Evolutionary conservation across 2,113 vertebrate species (phyloP).

Genomic region (Cercopithecus mona): DNA sequence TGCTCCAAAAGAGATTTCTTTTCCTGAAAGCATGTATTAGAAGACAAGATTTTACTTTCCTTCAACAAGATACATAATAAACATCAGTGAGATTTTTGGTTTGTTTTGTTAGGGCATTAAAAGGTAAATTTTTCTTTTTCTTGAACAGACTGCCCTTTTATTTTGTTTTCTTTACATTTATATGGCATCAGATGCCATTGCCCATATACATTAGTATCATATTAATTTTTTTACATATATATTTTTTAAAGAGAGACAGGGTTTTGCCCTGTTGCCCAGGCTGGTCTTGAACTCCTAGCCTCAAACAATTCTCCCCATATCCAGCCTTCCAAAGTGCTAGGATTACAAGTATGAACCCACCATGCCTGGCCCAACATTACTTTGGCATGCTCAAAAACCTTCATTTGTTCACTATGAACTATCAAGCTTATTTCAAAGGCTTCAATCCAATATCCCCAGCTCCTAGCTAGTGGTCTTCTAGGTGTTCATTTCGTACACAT

Average conservation of each 20-base stretch:
- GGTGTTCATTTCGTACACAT: not conserved
- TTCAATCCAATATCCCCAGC: not conserved
- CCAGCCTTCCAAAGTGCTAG: too few relatives aligned
- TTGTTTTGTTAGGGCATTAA: not conserved
- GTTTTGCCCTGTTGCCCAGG: too few relatives aligned
- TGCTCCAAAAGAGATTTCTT: not conserved
- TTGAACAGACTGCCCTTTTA: not conserved
- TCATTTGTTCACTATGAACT: not conserved
- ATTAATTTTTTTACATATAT: too few relatives aligned
- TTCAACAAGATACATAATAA: constrained; percentile 8
- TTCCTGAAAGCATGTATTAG: not conserved
- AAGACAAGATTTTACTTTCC: not conserved
- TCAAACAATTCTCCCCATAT: too few relatives aligned
- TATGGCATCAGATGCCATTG: too few relatives aligned
- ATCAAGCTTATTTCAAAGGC: not conserved
- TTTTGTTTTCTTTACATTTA: not conserved
- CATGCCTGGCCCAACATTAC: not conserved
- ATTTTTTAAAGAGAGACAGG: too few relatives aligned
- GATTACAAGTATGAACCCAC: too few relatives aligned
- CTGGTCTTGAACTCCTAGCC: too few relatives aligned
- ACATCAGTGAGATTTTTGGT: not conserved
- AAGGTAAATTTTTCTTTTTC: not conserved
- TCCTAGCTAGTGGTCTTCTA: not conserved
- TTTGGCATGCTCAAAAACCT: not conserved
- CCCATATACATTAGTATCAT: too few relatives aligned